These are phyloP conservation scores for Piscicola geometra DNA, from an alignment of 2,888 invertebrate genomes.

Conservation along the genomic window DNA sequence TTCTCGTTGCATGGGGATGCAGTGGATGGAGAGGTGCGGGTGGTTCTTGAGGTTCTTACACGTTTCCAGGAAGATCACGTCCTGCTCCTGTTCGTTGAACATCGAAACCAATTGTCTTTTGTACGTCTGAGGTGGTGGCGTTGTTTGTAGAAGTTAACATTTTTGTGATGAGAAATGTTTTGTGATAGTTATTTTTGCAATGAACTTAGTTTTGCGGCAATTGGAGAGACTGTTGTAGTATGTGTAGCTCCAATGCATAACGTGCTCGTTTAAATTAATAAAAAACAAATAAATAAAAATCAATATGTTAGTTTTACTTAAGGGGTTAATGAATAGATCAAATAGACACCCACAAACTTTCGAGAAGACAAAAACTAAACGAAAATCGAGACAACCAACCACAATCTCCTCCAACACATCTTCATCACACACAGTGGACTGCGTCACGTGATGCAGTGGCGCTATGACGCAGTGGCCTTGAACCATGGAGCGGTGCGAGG, in stretches of 20 bases:
- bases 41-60: slow-evolving; percentile 69
- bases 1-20: slow-evolving; percentile 78
- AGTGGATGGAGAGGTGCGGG: slow-evolving; percentile 82
- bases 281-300: no score
- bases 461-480: slow-evolving; percentile 78
- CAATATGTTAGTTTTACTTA: no score
- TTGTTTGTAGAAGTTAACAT: not conserved
- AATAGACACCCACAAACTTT: not conserved
- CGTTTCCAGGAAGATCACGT: slow-evolving; percentile 85
- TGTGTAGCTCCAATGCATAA: no score
- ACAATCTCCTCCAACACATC: slow-evolving; percentile 85
- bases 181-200: no score
- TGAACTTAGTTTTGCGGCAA: no score
- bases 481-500: slow-evolving; percentile 73
- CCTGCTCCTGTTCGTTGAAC: slow-evolving; percentile 67
- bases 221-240: no score
- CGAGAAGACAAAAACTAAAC: not conserved
- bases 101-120: slow-evolving; percentile 70
- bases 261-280: no score
- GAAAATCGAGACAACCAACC: slow-evolving; percentile 60
- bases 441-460: slow-evolving; percentile 74
- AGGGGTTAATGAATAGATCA: not conserved
- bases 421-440: slow-evolving; percentile 81
- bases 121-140: slow-evolving; percentile 62
- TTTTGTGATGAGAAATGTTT: not conserved